Conservation (phyloP, 2,888 invertebrate species). For the Margaritifera margaritifera region DNA sequence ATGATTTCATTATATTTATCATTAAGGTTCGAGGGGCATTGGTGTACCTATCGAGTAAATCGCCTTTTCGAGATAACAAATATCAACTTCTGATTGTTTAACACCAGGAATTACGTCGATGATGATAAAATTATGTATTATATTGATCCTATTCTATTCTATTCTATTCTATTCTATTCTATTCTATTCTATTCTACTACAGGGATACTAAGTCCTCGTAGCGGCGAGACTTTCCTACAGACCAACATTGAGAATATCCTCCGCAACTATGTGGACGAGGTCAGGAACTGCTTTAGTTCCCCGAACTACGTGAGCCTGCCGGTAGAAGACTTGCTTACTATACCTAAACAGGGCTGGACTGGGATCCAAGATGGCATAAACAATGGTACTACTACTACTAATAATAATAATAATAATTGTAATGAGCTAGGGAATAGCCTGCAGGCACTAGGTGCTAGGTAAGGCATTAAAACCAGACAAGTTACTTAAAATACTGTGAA, state of each 20-base stretch:
- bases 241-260: slow-evolving; percentile 21
- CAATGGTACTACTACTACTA: slow-evolving; percentile 21
- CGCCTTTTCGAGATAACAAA: too few species aligned
- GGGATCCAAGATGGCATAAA: slow-evolving; percentile 41
- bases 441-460: too few species aligned
- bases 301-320: slow-evolving; percentile 44
- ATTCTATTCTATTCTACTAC: slow-evolving; percentile 1
- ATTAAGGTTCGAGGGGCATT: too few species aligned
- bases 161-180: background rate
- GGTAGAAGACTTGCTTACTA: slow-evolving; percentile 43
- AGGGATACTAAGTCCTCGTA: slow-evolving; percentile 39
- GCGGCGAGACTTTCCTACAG: slow-evolving; percentile 27
- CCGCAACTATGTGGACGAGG: slow-evolving; percentile 5
- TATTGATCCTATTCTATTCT: background rate
- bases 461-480: too few species aligned
- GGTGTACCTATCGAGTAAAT: too few species aligned
- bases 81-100: too few species aligned
- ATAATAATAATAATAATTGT: too few species aligned
- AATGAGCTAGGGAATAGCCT: too few species aligned
- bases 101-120: too few species aligned
- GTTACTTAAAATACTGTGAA: too few species aligned
- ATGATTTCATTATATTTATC: too few species aligned
- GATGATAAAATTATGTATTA: background rate
- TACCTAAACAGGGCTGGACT: slow-evolving; percentile 55
- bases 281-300: slow-evolving; percentile 42